phyloP scores from a whole-genome alignment of 2,113 vertebrate genomes.

The Semnornis frantzii region DNA sequence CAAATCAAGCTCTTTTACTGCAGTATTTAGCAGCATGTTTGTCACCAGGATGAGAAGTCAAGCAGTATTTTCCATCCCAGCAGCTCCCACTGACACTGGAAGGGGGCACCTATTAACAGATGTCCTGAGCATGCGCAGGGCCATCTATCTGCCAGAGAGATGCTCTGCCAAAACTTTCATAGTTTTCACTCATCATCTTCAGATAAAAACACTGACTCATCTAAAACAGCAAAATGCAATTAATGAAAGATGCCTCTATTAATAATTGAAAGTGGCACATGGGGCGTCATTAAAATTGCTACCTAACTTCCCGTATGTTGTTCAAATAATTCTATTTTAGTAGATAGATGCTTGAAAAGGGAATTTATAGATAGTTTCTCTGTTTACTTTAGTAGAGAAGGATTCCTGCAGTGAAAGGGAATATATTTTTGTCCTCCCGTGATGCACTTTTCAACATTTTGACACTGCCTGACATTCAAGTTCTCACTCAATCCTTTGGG shows the following conservation, averaged over 20 bases:
- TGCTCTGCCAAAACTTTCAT: not conserved
- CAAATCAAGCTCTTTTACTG: not conserved
- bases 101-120: not conserved
- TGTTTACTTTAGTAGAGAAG: not conserved
- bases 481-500: not conserved
- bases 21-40: not conserved
- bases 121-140: accelerated
- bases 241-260: slow-evolving; percentile 34
- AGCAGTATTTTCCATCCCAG: not conserved
- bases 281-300: not conserved
- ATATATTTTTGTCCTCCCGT: not conserved
- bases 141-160: not conserved
- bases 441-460: not conserved
- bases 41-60: not conserved
- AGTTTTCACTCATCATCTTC: not conserved
- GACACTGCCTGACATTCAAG: not conserved
- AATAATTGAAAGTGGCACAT: not conserved
- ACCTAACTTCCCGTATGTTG: not conserved
- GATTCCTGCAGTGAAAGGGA: not conserved
- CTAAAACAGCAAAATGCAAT: not conserved
- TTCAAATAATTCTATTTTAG: not conserved
- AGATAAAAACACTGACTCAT: slow-evolving; percentile 28
- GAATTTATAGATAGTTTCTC: not conserved
- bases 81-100: not conserved
- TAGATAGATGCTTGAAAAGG: not conserved